Base-by-base conservation (phyloP, 2,797 vertebrate genomes). In the Pseudomugil tenellus region DNA sequence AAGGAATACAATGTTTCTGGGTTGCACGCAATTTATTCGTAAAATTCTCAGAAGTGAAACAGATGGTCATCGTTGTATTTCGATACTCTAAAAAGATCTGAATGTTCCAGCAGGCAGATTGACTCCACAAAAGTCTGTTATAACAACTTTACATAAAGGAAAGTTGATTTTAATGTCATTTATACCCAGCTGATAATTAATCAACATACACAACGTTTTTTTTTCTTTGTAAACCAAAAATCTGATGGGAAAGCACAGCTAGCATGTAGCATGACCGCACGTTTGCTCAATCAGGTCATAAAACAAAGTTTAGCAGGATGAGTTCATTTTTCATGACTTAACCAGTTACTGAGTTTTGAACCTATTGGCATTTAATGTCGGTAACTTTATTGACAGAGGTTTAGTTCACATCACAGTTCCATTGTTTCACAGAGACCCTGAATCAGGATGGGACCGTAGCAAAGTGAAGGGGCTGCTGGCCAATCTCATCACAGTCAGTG, bases 391-490 rank as follows among this genome's bases (percentile, higher is more conserved):
- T 39, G 37, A 16, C 5, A 4, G 39, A 43, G 17, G 39, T 43
- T 6, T 43, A 8, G 14, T 41, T 41, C 8, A 21, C 19, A 9
- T 46, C 19, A 9, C n/a, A 48, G 1, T 48, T 21, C 9, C 8
- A 10, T 48, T 48, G 46, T 48, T 48, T 23, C 1, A 1, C 65
- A 99, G 98, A 57, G 58, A 97, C 76, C 97, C 97, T 13, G 98
- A 98, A 89, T 93, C 90, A 23, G 95, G 93, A 9, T 99, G 97
- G 97, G 91, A 98, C 86, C 79, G 62, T 32, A 93, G 81, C 79
- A 87, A 71, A 53, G 97, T 99, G 46, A 98, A 97, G 80, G 98
- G 98, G 41, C 93, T 94, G 78, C 93, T 99, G n/a, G 95, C 93
- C 3, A 95, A 93, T 80, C 89, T 97, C 82, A 93, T 99, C 76